Base-by-base conservation (phyloP, 2,113 vertebrate genomes). In the Istiophorus platypterus region DNA sequence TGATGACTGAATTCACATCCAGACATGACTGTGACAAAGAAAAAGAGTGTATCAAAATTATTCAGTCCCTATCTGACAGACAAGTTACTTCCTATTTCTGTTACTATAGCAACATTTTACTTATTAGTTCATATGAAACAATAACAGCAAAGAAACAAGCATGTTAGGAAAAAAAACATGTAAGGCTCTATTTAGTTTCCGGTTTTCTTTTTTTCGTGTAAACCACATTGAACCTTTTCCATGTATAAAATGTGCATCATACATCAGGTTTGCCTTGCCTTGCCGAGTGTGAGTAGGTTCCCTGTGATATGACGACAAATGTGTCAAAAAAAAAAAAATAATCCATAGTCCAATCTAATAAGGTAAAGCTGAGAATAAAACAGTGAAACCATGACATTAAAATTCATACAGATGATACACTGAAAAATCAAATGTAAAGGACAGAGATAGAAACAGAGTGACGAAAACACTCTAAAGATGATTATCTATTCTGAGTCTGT, bases 41-140 rank as follows among this genome's bases (percentile, higher is more conserved):
- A 59, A 7, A 61, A 34, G 4, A 8, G 7, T 17, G 14, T 5
- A 22, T 41, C 20, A 20, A 10, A 62, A 9, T 37, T 17, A 42
- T 71, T 88, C 67, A 77, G 76, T 79, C 49, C 49, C 54, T 27
- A 27, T n/a, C 0, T 1, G 1, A 13, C 2, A n/a, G 10, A 26
- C 4, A 34, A 73, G n/a, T 52, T 4, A 77, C 77, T 93, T 94
- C 91, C 92, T 90, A 83, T 92, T 91, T 88, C 27, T 24, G 82
- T 86, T 92, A 68, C 78, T 61, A 89, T 87, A 29, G 81, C 20
- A 37, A 85, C 26, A 56, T 39, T 37, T 85, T n/a, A n/a, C 31
- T 76, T 80, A 79, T 26, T 42, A 73, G 77, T 20, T 42, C 47
- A 20, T 75, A 29, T 27, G n/a, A 37, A 49, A 51, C 69, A 77